Conservation (phyloP, 2,113 vertebrate species). For the Elaphurus davidianus region DNA sequence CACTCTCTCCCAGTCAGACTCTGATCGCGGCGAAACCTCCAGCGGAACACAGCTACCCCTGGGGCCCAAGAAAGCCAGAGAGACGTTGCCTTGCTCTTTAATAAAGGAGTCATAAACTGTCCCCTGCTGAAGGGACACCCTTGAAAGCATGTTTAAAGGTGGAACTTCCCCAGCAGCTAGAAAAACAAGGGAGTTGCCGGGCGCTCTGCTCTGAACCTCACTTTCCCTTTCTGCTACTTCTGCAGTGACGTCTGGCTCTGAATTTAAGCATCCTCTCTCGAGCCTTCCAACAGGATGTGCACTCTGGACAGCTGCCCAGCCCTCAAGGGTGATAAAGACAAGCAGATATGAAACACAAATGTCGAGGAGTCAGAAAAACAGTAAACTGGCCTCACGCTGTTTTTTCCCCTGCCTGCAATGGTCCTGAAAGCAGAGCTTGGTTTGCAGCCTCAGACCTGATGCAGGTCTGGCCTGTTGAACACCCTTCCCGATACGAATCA, state of each 20-base stretch:
- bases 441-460: background rate
- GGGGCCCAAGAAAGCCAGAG: background rate
- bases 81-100: background rate
- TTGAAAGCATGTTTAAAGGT: constrained; percentile 43
- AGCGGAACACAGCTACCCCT: background rate
- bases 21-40: background rate
- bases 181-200: background rate
- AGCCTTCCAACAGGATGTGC: background rate
- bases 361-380: background rate
- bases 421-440: background rate
- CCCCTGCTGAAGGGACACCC: background rate
- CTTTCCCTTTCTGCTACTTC: background rate
- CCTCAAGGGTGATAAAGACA: background rate
- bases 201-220: background rate
- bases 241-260: background rate
- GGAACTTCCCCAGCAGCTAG: background rate
- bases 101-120: constrained; percentile 19
- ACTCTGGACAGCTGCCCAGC: rapidly evolving
- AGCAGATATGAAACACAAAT: background rate
- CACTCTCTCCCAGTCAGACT: background rate
- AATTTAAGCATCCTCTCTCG: background rate
- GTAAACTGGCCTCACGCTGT: background rate
- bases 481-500: rapidly evolving
- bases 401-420: background rate
- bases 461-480: background rate